Evolutionary conservation across 2,888 invertebrate species (phyloP).

Genomic region (Zelleria hepariella): DNA sequence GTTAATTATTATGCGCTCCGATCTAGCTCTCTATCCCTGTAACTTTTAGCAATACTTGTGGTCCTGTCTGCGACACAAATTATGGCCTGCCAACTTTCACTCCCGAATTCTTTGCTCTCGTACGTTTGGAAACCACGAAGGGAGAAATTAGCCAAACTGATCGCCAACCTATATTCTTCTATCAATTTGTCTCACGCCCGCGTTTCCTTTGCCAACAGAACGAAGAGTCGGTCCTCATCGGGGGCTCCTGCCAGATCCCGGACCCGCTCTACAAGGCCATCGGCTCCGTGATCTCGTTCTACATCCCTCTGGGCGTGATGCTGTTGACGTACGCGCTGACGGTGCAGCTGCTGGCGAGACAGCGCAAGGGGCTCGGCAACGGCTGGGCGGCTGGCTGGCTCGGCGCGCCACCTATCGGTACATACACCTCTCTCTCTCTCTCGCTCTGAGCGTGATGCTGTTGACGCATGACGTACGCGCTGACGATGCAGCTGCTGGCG

Average conservation of each 20-base stretch:
- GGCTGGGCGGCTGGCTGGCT: conserved; percentile 86
- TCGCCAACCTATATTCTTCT: too few species aligned
- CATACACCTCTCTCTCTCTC: neutral
- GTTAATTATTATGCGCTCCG: too few species aligned
- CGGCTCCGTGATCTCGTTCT: conserved; percentile 95
- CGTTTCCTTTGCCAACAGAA: conserved; percentile 71
- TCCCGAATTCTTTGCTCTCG: too few species aligned
- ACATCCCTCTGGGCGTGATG: conserved; percentile 96
- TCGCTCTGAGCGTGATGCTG: conserved; percentile 95
- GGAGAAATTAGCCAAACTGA: too few species aligned
- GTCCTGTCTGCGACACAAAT: too few species aligned
- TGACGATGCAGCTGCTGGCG: conserved; percentile 90
- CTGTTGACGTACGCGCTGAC: conserved; percentile 95
- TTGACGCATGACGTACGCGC: conserved; percentile 91
- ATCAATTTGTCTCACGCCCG: neutral
- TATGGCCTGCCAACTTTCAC: too few species aligned
- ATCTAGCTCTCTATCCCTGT: too few species aligned
- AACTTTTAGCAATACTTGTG: too few species aligned
- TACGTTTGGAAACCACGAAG: too few species aligned
- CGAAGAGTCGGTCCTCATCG: conserved; percentile 85
- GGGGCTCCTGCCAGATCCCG: conserved; percentile 89
- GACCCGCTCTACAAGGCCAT: conserved; percentile 92
- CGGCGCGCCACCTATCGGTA: conserved; percentile 74
- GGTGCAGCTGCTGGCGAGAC: conserved; percentile 86
- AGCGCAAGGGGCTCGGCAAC: conserved; percentile 78